A percentile compares a stretch with the other conserved stretches of the same genome.
Conservation (phyloP, 2,888 invertebrate genomes). For the Acronicta aceris region DNA sequence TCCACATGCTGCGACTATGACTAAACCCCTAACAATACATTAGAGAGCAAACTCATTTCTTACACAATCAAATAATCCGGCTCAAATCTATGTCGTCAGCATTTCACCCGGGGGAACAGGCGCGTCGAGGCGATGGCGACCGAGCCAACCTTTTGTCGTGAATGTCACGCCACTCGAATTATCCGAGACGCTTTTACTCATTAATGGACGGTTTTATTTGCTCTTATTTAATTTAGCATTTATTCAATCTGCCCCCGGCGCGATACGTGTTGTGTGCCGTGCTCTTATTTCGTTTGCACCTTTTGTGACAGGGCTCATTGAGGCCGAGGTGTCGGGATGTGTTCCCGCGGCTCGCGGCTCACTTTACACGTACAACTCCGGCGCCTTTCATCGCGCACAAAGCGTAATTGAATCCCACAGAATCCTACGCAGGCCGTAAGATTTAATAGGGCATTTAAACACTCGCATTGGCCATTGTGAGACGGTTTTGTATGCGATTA, state of each 20-base stretch:
- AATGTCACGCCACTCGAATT: slow-evolving; percentile 80
- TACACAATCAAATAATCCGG: slow-evolving; percentile 74
- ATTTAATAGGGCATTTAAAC: slow-evolving; percentile 90
- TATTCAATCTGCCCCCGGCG: slow-evolving; percentile 87
- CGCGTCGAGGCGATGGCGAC: slow-evolving; percentile 56
- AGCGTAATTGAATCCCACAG: slow-evolving; percentile 89
- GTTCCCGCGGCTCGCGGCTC: slow-evolving; percentile 82
- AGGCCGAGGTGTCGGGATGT: slow-evolving; percentile 88
- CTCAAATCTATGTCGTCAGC: slow-evolving; percentile 63
- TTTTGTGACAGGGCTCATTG: slow-evolving; percentile 88
- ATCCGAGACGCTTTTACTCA: slow-evolving; percentile 82
- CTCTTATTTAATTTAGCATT: slow-evolving; percentile 89
- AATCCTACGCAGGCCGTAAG: slow-evolving; percentile 88
- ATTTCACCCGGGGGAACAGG: slow-evolving; percentile 64
- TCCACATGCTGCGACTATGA: slow-evolving; percentile 38
- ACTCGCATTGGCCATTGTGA: slow-evolving; percentile 88
- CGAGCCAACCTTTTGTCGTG: slow-evolving; percentile 73
- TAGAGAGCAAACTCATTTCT: slow-evolving; percentile 63
- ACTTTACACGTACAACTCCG: slow-evolving; percentile 85
- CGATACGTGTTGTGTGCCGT: slow-evolving; percentile 80
- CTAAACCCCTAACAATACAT: slow-evolving; percentile 56
- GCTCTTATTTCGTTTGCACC: slow-evolving; percentile 85
- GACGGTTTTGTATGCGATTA: slow-evolving; percentile 86
- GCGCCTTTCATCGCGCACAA: slow-evolving; percentile 88
- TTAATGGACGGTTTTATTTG: slow-evolving; percentile 87